phyloP scores from a whole-genome alignment of 2,797 vertebrate genomes.

The Pogoniulus pusillus region DNA sequence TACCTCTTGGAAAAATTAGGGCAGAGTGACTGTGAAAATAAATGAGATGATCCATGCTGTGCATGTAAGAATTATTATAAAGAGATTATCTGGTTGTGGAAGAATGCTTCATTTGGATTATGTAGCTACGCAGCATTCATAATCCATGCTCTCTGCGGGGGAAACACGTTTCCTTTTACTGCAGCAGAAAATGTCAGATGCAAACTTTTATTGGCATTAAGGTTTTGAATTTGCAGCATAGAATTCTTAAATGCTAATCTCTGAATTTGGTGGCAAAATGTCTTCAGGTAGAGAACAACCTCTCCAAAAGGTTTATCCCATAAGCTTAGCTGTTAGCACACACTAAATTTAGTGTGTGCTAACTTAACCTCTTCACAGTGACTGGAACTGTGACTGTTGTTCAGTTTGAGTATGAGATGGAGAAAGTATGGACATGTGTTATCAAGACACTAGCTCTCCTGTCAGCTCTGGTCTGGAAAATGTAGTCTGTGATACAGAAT shows the following conservation, averaged over 20 bases:
- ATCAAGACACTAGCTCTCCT: neutral
- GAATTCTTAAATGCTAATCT: neutral
- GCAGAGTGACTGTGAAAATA: slow-evolving; percentile 11
- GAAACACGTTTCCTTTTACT: neutral
- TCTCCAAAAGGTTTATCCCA: neutral
- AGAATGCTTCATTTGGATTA: slow-evolving; percentile 29
- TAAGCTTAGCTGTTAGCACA: neutral
- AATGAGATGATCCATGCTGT: slow-evolving; percentile 18
- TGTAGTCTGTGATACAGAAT: accelerated
- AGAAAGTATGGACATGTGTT: neutral
- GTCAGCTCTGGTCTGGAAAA: neutral
- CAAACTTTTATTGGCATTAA: neutral
- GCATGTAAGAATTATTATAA: slow-evolving; percentile 31
- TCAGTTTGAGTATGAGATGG: neutral
- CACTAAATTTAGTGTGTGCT: neutral
- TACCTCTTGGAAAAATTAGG: slow-evolving; percentile 11
- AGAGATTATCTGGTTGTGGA: slow-evolving; percentile 14
- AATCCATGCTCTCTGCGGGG: neutral
- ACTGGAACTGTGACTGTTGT: neutral
- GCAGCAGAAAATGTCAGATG: neutral
- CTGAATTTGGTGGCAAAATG: neutral
- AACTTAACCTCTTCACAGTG: neutral
- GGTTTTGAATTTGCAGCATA: neutral
- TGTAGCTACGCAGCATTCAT: neutral
- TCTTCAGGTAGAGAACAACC: neutral